phyloP scores from a whole-genome alignment of 2,888 invertebrate genomes.

The Argyra leucocephala region DNA sequence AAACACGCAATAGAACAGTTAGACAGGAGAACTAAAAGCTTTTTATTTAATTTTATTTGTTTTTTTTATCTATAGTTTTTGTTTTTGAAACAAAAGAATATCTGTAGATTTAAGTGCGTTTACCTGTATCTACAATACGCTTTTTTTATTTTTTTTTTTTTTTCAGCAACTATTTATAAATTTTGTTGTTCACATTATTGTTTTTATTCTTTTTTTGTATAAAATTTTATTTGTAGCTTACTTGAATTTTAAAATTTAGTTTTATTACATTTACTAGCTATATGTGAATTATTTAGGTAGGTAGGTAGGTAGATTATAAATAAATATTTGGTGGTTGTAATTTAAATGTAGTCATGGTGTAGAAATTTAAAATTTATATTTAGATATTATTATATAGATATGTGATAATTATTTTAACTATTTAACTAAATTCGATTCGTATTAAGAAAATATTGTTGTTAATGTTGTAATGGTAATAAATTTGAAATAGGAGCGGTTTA shows the following conservation, averaged over 20 bases:
- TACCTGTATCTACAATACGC: neutral
- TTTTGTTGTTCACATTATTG: neutral
- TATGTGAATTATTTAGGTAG: neutral
- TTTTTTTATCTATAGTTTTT: neutral
- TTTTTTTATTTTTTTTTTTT: neutral
- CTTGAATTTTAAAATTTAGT: neutral
- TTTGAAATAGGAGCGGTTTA: too few relatives aligned
- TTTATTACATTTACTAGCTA: neutral
- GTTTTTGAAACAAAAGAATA: neutral
- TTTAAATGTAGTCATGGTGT: neutral
- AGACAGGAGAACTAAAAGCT: neutral
- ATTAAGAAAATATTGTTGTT: too few relatives aligned
- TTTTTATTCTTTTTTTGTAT: neutral
- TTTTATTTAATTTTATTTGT: neutral
- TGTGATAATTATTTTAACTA: neutral
- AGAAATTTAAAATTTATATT: neutral
- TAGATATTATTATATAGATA: neutral
- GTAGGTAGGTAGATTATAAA: neutral
- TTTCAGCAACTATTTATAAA: neutral
- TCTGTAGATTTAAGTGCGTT: constrained; percentile 1
- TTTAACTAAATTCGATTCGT: too few relatives aligned
- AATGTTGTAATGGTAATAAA: too few relatives aligned
- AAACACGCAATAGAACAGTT: neutral
- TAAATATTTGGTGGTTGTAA: too few relatives aligned
- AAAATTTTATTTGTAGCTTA: constrained; percentile 1